phyloP scores from a whole-genome alignment of 2,113 vertebrate species.

The Forbesichthys agassizii region DNA sequence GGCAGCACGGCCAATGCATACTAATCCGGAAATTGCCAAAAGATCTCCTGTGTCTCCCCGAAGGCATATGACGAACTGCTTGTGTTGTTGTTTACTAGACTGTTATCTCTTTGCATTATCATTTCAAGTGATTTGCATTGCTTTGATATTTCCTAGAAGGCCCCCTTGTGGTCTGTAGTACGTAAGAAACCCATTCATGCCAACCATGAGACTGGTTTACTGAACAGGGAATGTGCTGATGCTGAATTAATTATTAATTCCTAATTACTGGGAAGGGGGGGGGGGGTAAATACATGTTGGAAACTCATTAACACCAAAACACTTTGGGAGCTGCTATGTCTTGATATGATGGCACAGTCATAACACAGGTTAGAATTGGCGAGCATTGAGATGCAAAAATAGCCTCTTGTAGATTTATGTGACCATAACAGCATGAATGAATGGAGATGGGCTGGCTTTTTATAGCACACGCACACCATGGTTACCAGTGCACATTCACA shows the following conservation, averaged over 20 bases:
- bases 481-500: neutral
- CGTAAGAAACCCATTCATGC: conserved; percentile 6
- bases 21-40: too few relatives aligned
- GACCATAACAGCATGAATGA: neutral
- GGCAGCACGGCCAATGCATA: too few relatives aligned
- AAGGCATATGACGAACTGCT: too few relatives aligned
- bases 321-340: too few relatives aligned
- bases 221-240: neutral
- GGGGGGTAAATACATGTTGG: too few relatives aligned
- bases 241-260: neutral
- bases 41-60: too few relatives aligned
- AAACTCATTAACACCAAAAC: too few relatives aligned
- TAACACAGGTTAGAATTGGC: neutral
- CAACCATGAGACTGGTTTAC: neutral
- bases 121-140: conserved; percentile 29
- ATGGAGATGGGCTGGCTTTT: neutral
- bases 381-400: neutral
- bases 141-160: conserved; percentile 26
- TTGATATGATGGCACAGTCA: neutral
- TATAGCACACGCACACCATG: too few relatives aligned
- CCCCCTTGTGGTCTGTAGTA: neutral
- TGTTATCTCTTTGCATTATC: neutral
- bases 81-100: neutral
- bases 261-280: neutral
- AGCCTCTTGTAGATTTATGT: neutral